A percentile compares a stretch with the other conserved stretches of the same genome.
Evolutionary conservation across 2,888 invertebrate species (phyloP).

Genomic region (Entomobrya multifasciata): DNA sequence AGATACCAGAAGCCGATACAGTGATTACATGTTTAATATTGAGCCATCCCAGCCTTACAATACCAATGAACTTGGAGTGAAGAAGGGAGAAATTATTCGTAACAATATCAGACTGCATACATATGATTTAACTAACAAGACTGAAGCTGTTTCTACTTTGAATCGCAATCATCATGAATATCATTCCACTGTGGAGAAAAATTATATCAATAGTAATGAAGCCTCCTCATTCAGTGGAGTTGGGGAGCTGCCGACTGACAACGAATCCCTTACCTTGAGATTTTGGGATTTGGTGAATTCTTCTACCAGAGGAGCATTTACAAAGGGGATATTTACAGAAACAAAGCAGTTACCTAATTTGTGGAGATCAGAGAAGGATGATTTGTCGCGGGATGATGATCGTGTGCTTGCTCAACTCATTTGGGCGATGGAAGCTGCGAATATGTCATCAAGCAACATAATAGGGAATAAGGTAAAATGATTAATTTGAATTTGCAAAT

Average conservation of each 20-base stretch:
- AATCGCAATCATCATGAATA: slow-evolving; percentile 37
- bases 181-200: slow-evolving; percentile 17
- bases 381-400: slow-evolving; percentile 63
- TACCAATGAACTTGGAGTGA: slow-evolving; percentile 16
- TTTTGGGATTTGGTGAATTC: slow-evolving; percentile 69
- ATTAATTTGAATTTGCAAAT: neutral
- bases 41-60: slow-evolving; percentile 42
- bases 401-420: slow-evolving; percentile 74
- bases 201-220: slow-evolving; percentile 36
- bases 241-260: slow-evolving; percentile 32
- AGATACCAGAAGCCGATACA: slow-evolving; percentile 59
- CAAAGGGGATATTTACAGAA: slow-evolving; percentile 46
- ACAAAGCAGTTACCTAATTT: slow-evolving; percentile 47
- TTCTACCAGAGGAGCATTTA: slow-evolving; percentile 29
- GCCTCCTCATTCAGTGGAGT: slow-evolving; percentile 17
- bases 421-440: slow-evolving; percentile 74
- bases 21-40: slow-evolving; percentile 44
- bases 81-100: neutral
- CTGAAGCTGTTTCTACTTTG: slow-evolving; percentile 16
- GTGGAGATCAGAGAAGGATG: slow-evolving; percentile 63
- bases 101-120: neutral
- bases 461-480: slow-evolving; percentile 12
- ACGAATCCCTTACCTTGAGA: slow-evolving; percentile 52
- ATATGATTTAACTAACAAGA: slow-evolving; percentile 38
- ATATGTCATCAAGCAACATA: slow-evolving; percentile 5